Evolutionary conservation across 2,113 vertebrate genomes (phyloP).

Genomic region (Sarotherodon lohbergeri): DNA sequence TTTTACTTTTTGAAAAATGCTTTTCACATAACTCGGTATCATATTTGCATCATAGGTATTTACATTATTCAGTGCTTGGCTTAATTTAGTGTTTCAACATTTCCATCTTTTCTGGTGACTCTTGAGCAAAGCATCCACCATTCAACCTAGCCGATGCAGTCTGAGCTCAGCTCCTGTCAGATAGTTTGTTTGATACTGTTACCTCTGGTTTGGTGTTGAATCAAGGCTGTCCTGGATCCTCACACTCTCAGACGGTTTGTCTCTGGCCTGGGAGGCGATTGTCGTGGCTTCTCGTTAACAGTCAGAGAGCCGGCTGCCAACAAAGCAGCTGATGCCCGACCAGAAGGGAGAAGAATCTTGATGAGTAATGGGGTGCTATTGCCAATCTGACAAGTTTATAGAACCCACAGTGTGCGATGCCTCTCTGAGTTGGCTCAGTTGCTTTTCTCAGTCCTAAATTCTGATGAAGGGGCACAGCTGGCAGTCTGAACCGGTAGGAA

Average conservation of each 20-base stretch:
- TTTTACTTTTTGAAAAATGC: not conserved
- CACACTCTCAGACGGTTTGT: not conserved
- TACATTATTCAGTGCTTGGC: not conserved
- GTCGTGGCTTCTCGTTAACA: not conserved
- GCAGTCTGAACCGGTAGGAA: not conserved
- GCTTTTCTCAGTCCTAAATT: slow-evolving; percentile 24
- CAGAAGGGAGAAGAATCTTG: not conserved
- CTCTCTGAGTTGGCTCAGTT: slow-evolving; percentile 12
- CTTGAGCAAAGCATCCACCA: not conserved
- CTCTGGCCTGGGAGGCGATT: not conserved
- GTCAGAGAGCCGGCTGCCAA: not conserved
- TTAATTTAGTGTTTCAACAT: not conserved
- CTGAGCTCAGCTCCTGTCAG: not conserved
- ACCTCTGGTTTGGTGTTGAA: not conserved
- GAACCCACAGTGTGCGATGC: not conserved
- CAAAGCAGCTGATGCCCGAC: not conserved
- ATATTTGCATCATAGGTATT: not conserved
- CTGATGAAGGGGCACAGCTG: slow-evolving; percentile 36
- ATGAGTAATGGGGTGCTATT: slow-evolving; percentile 20
- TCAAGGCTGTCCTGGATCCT: not conserved
- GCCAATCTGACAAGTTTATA: slow-evolving; percentile 18
- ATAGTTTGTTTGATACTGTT: not conserved
- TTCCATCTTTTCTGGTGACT: not conserved
- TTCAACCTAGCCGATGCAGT: not conserved
- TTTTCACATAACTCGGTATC: not conserved